phyloP scores from a whole-genome alignment of 1,140 invertebrate genomes.

The Cephus cinctus region DNA sequence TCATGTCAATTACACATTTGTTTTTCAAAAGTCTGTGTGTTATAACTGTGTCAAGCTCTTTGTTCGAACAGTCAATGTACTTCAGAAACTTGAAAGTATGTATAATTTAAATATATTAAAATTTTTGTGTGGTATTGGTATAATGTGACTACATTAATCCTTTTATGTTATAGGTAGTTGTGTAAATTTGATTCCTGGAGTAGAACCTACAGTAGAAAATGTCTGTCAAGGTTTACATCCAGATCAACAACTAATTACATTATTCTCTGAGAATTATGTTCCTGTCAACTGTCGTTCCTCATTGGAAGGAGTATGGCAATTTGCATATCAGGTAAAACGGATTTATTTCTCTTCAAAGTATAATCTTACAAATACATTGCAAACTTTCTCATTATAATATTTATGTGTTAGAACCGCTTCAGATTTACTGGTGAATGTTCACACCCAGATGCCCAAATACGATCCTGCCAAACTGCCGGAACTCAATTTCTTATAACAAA shows the following conservation, averaged over 20 bases:
- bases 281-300: slow-evolving; percentile 91
- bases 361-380: slow-evolving; percentile 16
- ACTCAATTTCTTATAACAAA: slow-evolving; percentile 95
- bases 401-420: slow-evolving; percentile 66
- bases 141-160: background rate
- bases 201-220: slow-evolving; percentile 71
- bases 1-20: slow-evolving; percentile 83
- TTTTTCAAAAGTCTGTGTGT: slow-evolving; percentile 73
- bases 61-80: slow-evolving; percentile 84
- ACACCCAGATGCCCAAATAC: slow-evolving; percentile 83
- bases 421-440: slow-evolving; percentile 89
- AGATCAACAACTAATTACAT: slow-evolving; percentile 79
- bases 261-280: slow-evolving; percentile 88
- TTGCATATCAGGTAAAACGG: slow-evolving; percentile 80
- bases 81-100: slow-evolving; percentile 85
- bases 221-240: slow-evolving; percentile 73
- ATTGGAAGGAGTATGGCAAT: slow-evolving; percentile 93
- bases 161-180: slow-evolving; percentile 64
- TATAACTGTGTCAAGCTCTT: slow-evolving; percentile 84
- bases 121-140: slow-evolving; percentile 1
- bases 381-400: slow-evolving; percentile 6
- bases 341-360: slow-evolving; percentile 1
- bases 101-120: slow-evolving; percentile 15
- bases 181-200: slow-evolving; percentile 63
- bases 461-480: slow-evolving; percentile 93